Evolutionary conservation across 2,888 invertebrate species (phyloP).

Genomic region (Apodemia mormo): DNA sequence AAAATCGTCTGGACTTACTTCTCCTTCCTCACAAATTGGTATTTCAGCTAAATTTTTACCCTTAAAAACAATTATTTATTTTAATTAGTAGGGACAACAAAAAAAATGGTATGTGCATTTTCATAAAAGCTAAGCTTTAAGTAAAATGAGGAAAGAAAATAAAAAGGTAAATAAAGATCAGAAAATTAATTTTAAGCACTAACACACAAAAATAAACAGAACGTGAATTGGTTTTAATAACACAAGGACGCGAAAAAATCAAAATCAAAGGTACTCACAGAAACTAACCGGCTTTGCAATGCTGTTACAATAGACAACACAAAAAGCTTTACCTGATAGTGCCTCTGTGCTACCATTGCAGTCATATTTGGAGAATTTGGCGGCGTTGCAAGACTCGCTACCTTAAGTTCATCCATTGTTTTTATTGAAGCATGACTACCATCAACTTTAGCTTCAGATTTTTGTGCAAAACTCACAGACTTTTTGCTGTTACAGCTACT

Average conservation of each 20-base stretch:
- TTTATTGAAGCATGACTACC: conserved; percentile 67
- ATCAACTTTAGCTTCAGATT: conserved; percentile 61
- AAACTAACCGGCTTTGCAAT: conserved; percentile 67
- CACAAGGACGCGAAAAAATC: conserved; percentile 40
- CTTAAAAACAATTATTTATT: conserved; percentile 51
- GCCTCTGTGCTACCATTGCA: conserved; percentile 80
- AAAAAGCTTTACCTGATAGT: conserved; percentile 78
- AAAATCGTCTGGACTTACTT: conserved; percentile 83
- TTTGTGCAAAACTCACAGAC: conserved; percentile 89
- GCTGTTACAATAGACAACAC: conserved; percentile 49
- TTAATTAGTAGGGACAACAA: conserved; percentile 20
- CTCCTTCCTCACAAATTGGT: conserved; percentile 85
- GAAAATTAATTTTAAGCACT: neutral
- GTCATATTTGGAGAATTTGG: conserved; percentile 90
- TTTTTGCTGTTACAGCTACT: conserved; percentile 85
- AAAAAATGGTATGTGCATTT: neutral
- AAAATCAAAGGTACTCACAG: conserved; percentile 73
- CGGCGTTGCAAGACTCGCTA: conserved; percentile 80
- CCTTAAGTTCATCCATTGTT: conserved; percentile 77
- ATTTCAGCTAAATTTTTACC: conserved; percentile 82
- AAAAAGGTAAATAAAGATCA: conserved; percentile 8
- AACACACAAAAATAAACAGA: conserved; percentile 24
- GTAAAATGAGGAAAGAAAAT: neutral
- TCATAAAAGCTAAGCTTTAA: neutral
- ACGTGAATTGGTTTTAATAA: neutral